A percentile compares a stretch with the other conserved stretches of the same genome.
These are phyloP conservation scores for Pseudochirops corinnae DNA, from an alignment of 2,797 vertebrate genomes.

Conservation along the genomic window DNA sequence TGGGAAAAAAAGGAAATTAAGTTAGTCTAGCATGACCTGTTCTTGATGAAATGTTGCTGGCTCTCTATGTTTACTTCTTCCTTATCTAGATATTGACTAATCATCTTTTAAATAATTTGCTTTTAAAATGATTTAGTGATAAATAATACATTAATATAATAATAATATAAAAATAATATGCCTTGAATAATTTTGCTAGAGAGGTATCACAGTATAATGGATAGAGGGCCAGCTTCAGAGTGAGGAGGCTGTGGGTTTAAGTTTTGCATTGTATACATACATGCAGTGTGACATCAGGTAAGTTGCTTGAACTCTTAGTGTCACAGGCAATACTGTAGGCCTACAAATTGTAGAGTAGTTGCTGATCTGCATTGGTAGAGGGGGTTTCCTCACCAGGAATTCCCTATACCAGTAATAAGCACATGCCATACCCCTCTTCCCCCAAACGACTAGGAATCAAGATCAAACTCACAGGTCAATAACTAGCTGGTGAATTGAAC, in stretches of 20 bases:
- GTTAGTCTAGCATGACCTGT: not conserved
- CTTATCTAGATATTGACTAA: not conserved
- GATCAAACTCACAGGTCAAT: not conserved
- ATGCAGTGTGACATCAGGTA: not conserved
- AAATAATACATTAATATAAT: not conserved
- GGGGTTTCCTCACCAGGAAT: not conserved
- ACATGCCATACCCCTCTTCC: not conserved
- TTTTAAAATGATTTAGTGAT: not conserved
- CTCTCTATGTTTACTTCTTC: not conserved
- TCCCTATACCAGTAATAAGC: not conserved
- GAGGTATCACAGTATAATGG: not conserved
- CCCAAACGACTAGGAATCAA: not conserved
- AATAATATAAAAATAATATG: not conserved
- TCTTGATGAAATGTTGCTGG: not conserved
- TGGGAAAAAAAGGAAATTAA: conserved; percentile 9
- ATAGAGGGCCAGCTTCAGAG: not conserved
- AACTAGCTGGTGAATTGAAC: not conserved
- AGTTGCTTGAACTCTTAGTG: not conserved
- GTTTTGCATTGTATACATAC: not conserved
- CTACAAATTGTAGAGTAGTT: not conserved
- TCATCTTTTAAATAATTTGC: not conserved
- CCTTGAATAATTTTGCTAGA: not conserved
- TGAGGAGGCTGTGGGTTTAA: not conserved
- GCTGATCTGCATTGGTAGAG: not conserved
- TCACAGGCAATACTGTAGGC: not conserved